Conservation (phyloP, 2,888 invertebrate genomes). For the Aphodius granarius region DNA sequence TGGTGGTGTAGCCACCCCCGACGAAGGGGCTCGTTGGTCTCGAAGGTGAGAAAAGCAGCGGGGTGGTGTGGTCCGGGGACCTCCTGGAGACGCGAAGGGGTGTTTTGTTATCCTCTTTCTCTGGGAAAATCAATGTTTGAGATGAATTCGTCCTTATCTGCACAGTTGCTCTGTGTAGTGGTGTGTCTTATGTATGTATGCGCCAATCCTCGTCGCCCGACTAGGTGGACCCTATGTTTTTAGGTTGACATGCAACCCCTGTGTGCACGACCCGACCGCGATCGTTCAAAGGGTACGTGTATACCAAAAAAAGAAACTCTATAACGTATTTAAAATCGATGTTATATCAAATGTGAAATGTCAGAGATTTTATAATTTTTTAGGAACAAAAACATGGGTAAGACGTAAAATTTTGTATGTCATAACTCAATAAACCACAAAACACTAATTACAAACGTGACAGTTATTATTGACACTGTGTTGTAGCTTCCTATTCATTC, state of each 20-base stretch:
- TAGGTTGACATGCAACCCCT: background rate
- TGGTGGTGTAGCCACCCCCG: conserved; percentile 20
- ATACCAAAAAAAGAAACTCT: too few species aligned
- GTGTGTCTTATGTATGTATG: conserved; percentile 14
- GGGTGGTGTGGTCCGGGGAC: background rate
- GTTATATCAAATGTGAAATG: too few species aligned
- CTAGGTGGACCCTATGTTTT: conserved; percentile 10
- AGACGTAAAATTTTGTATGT: too few species aligned
- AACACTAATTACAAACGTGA: background rate
- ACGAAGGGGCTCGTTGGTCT: background rate
- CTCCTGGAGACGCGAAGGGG: conserved; percentile 12
- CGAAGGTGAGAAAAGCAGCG: background rate
- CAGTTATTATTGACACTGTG: background rate
- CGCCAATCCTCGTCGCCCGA: conserved; percentile 8
- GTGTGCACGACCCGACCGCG: background rate
- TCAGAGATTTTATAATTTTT: too few species aligned
- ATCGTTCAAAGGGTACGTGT: background rate
- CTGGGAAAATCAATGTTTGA: conserved; percentile 28
- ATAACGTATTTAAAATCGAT: too few species aligned
- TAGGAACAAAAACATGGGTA: too few species aligned
- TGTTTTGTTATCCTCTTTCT: conserved; percentile 26
- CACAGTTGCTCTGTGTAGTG: conserved; percentile 1
- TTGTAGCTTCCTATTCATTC: background rate
- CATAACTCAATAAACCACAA: background rate
- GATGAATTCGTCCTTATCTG: conserved; percentile 22